These are phyloP conservation scores for Raphicerus campestris DNA, from an alignment of 2,113 vertebrate genomes.

Conservation along the genomic window DNA sequence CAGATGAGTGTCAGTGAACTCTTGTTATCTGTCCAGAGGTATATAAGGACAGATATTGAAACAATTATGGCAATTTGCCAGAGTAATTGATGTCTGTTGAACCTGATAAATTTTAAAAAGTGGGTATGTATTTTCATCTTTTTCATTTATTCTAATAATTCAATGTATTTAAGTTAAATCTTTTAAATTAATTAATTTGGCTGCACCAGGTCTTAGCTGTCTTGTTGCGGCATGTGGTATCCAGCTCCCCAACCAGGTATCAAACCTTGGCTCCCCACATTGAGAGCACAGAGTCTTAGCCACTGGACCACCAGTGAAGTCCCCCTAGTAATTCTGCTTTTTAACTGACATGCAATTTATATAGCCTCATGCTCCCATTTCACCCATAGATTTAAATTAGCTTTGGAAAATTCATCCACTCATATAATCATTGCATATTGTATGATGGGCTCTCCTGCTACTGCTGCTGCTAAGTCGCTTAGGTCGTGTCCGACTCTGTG, in stretches of 20 bases:
- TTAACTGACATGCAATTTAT: not conserved
- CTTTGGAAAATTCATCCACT: not conserved
- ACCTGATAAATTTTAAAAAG: not conserved
- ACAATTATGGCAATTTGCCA: not conserved
- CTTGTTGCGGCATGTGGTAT: accelerated
- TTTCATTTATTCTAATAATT: not conserved
- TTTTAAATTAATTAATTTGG: not conserved
- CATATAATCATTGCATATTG: not conserved
- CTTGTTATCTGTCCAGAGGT: not conserved
- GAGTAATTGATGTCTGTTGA: not conserved
- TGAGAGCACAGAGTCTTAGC: not conserved
- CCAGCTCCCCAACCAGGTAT: not conserved
- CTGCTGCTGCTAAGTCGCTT: too few species aligned
- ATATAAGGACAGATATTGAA: not conserved
- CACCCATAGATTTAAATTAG: not conserved
- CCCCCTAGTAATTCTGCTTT: not conserved
- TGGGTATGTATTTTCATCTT: not conserved
- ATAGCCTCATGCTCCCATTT: not conserved
- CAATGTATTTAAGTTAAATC: not conserved
- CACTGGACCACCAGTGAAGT: not conserved
- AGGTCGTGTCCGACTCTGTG: too few species aligned
- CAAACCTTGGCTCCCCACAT: not conserved
- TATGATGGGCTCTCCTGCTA: too few species aligned
- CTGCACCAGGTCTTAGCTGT: not conserved
- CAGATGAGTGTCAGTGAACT: not conserved